phyloP scores from a whole-genome alignment of 2,888 invertebrate genomes.

The Hipparchia semele region DNA sequence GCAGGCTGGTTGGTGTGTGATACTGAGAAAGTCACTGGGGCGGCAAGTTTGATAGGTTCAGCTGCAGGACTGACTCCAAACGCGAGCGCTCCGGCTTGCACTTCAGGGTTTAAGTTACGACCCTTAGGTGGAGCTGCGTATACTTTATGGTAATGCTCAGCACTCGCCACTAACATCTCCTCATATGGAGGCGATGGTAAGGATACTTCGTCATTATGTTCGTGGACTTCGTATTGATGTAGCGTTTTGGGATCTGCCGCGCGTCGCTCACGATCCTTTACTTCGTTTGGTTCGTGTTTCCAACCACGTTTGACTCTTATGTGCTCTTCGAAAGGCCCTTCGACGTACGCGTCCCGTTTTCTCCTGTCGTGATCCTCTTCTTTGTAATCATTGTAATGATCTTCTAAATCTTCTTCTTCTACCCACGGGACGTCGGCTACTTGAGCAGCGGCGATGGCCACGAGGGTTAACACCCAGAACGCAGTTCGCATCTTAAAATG shows the following conservation, averaged over 20 bases:
- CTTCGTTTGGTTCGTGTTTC: conserved; percentile 48
- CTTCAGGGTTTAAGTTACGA: conserved; percentile 52
- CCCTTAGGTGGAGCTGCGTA: conserved; percentile 56
- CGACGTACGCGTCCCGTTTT: conserved; percentile 55
- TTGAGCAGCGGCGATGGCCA: conserved; percentile 55
- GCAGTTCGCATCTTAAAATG: conserved; percentile 65
- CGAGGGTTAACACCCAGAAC: conserved; percentile 58
- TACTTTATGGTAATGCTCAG: conserved; percentile 71
- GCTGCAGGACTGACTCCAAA: background rate
- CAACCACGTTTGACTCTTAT: conserved; percentile 62
- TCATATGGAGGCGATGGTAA: conserved; percentile 65
- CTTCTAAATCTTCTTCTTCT: conserved; percentile 63
- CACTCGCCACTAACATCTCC: conserved; percentile 74
- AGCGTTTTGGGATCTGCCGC: conserved; percentile 52
- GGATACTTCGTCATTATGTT: conserved; percentile 60
- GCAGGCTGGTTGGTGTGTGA: conserved; percentile 39
- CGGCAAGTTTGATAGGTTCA: conserved; percentile 32
- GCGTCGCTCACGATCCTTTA: conserved; percentile 16
- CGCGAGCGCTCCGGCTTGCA: conserved; percentile 34
- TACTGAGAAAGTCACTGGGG: conserved; percentile 29
- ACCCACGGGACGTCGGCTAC: conserved; percentile 61
- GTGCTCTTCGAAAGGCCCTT: conserved; percentile 62
- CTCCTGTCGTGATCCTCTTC: conserved; percentile 49
- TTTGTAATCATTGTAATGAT: conserved; percentile 54
- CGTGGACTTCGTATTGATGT: conserved; percentile 75